A percentile compares a stretch with the other conserved stretches of the same genome.
Conservation (phyloP, 2,113 vertebrate species). For the Cyprinodon brontotheroides region DNA sequence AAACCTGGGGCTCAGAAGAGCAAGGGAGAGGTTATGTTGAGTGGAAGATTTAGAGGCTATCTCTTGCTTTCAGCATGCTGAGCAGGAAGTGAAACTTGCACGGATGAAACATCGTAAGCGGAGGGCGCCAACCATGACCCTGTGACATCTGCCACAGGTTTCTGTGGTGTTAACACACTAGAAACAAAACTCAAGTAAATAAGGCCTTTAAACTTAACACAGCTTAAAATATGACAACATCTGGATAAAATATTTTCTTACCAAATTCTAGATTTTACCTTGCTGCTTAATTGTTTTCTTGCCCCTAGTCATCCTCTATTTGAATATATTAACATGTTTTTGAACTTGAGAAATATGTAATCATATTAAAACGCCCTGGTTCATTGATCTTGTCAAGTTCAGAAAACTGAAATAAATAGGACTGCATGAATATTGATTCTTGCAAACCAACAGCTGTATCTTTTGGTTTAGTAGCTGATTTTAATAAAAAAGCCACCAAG, state of each 20-base stretch:
- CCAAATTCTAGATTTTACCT: background rate
- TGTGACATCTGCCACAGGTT: slow-evolving; percentile 66
- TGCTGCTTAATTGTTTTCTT: background rate
- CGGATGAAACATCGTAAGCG: slow-evolving; percentile 48
- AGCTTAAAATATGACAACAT: background rate
- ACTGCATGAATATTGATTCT: background rate
- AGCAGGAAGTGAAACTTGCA: slow-evolving; percentile 68
- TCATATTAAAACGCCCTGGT: background rate
- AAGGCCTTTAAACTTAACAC: background rate
- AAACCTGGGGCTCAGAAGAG: slow-evolving; percentile 60
- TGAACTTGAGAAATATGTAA: background rate
- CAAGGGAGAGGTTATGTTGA: slow-evolving; percentile 57
- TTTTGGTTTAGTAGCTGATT: background rate
- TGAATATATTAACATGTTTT: background rate
- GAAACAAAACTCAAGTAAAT: slow-evolving; percentile 60
- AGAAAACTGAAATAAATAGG: background rate
- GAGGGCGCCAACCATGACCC: slow-evolving; percentile 47
- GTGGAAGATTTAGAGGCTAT: slow-evolving; percentile 58
- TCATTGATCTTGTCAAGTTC: background rate
- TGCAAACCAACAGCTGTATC: background rate
- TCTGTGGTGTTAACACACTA: slow-evolving; percentile 56
- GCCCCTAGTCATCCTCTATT: background rate
- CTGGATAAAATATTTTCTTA: background rate
- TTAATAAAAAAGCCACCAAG: background rate
- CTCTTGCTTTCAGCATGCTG: slow-evolving; percentile 55